Base-by-base conservation (phyloP, 2,888 invertebrate genomes). In the Saturnia pavonia region DNA sequence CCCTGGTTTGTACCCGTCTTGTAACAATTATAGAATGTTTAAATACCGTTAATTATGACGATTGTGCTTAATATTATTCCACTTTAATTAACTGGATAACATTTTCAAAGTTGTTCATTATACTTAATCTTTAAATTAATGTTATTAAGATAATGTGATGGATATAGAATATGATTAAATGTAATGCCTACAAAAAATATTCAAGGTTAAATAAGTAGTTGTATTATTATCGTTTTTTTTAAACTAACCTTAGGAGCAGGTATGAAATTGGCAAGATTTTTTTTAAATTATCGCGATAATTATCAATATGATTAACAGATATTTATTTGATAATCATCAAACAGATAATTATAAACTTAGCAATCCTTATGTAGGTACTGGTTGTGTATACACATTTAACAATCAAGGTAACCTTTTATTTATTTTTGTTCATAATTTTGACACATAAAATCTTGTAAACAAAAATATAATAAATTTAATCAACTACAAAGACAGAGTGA, bases 191-290 rank as follows among this genome's bases (percentile, higher is more conserved):
- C 19, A 65, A 34, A 34, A 63, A 9, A n/a, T n/a, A 19, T 65
- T 65, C 65, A 65, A 65, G 65, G 65, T 65, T 40, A 40, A 65
- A 65, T 40, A 60, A 60, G 12, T 19, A 54, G 22, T 22, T 54
- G 22, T 11, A 22, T 54, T 54, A 54, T 54, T 54, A 54, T 22
- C 7, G 22, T 11, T 51, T 51, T 54, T 54, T 48, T 34, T 2
- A 4, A 6, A 48, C 19, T 48, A 7, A 4, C 19, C 4, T 19
- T 48, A 48, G 34, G 34, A 34, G 34, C 6, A 34, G 6, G 34
- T 34, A n/a, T n/a, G n/a, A n/a, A n/a, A n/a, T n/a, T n/a, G n/a
- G n/a, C n/a, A n/a, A n/a, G n/a, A n/a, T n/a, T n/a, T n/a, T n/a
- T n/a, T n/a, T n/a, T n/a, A n/a, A n/a, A n/a, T n/a, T n/a, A n/a